These are phyloP conservation scores for Garrulus glandarius DNA, from an alignment of 2,797 vertebrate genomes.

Conservation along the genomic window DNA sequence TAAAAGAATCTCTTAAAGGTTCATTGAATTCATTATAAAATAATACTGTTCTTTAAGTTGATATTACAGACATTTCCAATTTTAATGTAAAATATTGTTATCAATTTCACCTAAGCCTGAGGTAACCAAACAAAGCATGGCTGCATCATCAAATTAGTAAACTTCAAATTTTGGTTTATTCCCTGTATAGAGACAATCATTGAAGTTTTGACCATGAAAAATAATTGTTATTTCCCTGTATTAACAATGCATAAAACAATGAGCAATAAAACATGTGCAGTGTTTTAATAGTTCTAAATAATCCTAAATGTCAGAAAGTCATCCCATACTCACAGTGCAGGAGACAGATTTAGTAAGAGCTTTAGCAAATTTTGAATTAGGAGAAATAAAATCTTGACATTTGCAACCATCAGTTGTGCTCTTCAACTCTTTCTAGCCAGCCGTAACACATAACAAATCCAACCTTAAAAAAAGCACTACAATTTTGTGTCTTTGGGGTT, in stretches of 20 bases:
- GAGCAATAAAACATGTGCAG: not conserved
- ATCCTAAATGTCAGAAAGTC: not conserved
- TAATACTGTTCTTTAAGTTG: not conserved
- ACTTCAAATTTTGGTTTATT: not conserved
- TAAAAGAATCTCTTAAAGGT: not conserved
- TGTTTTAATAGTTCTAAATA: not conserved
- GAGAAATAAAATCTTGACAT: not conserved
- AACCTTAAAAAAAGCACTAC: not conserved
- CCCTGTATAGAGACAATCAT: not conserved
- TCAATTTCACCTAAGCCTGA: not conserved
- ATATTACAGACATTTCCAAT: not conserved
- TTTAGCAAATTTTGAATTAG: not conserved
- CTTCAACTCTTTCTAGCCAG: not conserved
- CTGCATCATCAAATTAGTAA: not conserved
- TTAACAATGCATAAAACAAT: not conserved
- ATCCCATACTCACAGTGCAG: not conserved
- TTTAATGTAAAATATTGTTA: not conserved
- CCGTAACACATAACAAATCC: not conserved
- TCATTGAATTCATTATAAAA: not conserved
- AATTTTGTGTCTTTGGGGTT: not conserved
- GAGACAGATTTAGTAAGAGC: not conserved
- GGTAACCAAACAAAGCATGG: not conserved
- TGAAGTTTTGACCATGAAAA: not conserved
- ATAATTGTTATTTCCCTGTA: not conserved
- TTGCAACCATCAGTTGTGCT: not conserved